Evolutionary conservation across 1,140 invertebrate genomes (phyloP).

Genomic region (Nebria ingens): DNA sequence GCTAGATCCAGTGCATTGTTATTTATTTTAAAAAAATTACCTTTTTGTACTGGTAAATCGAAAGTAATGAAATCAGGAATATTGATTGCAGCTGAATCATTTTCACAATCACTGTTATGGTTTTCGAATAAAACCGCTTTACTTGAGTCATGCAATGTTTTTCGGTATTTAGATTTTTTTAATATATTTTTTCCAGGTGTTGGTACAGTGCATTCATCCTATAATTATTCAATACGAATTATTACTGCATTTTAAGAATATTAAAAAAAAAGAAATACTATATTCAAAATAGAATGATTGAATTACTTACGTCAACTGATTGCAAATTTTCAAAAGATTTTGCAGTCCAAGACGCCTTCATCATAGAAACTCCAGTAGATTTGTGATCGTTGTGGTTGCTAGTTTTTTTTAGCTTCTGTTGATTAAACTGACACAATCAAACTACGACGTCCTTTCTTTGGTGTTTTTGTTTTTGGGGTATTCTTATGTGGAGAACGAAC

Average conservation of each 20-base stretch:
- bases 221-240: neutral
- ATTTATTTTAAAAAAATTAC: neutral
- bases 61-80: neutral
- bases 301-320: neutral
- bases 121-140: conserved; percentile 23
- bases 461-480: conserved; percentile 1
- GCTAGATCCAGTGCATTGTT: too few species aligned
- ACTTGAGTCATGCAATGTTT: conserved; percentile 15
- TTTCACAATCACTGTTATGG: neutral
- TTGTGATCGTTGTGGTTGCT: neutral
- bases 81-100: neutral
- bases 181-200: conserved; percentile 23
- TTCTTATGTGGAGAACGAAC: conserved; percentile 12
- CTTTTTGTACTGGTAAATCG: neutral
- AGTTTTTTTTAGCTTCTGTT: neutral
- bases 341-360: conserved; percentile 20
- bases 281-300: neutral
- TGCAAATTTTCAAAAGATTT: conserved; percentile 18
- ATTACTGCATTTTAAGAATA: neutral
- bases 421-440: conserved; percentile 13
- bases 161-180: conserved; percentile 15
- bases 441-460: conserved; percentile 9
- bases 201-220: neutral
- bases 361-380: conserved; percentile 21
- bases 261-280: neutral